Evolutionary conservation across 2,888 invertebrate species (phyloP), one percentile per base, ranked within the genome.

Genomic region (Ochropleura leucogaster): DNA sequence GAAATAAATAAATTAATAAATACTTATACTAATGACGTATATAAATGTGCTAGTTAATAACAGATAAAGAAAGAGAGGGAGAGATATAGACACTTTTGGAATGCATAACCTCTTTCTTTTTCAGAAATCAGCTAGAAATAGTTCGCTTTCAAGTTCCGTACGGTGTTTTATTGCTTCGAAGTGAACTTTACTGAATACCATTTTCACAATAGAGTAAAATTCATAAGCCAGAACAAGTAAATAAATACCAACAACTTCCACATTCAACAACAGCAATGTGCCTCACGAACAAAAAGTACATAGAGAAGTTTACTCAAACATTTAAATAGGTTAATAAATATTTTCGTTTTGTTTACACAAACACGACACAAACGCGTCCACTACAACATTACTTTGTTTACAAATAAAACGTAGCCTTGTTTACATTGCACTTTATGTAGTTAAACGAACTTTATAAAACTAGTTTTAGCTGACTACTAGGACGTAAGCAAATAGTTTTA

Each of bases 301-400:
- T 3, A n/a, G 9, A 59, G 44, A 16, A 44, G 60, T 69, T 55
- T 14, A 75, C 20, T 57, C 16, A 63, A 69, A 76, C 69, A 67
- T 69, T 57, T 5, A 44, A 64, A 51, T 20, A 4, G 6, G 77
- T 72, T 62, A 47, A 57, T 60, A 68, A 69, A 82, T 72, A 72
- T 69, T 82, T 47, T 30, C 18, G n/a, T 53, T 59, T 51, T 78
- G 64, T 73, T 78, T 82, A 42, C 30, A 82, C 42, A 81, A 82
- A 73, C 30, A 73, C 16, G 66, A 72, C 79, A 66, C 14, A 78
- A 68, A 20, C 46, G 57, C 67, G 77, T 57, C 40, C 44, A 82
- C 49, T 46, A 70, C 30, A 47, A 51, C 55, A 44, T 47, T 60
- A 64, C 69, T 81, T 51, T 78, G 42, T 72, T 72, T 55, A 82